A percentile compares a stretch with the other conserved stretches of the same genome.
Conservation (phyloP, 2,797 vertebrate genomes). For the Craterocephalus amniculus region DNA sequence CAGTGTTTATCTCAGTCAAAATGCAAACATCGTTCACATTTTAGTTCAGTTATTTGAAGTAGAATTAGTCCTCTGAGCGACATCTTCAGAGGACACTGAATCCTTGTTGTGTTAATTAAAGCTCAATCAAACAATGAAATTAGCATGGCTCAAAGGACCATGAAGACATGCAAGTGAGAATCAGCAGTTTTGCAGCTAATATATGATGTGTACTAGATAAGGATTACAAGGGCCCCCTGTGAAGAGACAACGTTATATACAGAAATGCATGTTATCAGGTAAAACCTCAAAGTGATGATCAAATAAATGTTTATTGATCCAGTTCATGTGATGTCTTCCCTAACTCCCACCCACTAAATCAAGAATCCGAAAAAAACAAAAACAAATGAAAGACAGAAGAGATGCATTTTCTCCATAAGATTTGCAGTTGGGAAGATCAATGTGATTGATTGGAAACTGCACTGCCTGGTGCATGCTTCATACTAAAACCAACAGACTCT, state of each 20-base stretch:
- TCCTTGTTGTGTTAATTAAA: slow-evolving; percentile 74
- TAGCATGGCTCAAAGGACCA: slow-evolving; percentile 49
- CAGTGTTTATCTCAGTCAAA: slow-evolving; percentile 27
- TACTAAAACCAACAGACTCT: slow-evolving; percentile 23
- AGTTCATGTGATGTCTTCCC: slow-evolving; percentile 7
- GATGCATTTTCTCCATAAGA: slow-evolving; percentile 15
- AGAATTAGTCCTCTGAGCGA: slow-evolving; percentile 56
- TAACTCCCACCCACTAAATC: slow-evolving; percentile 9
- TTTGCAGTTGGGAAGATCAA: slow-evolving; percentile 31
- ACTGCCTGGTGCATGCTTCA: slow-evolving; percentile 8
- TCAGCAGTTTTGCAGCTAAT: slow-evolving; percentile 48
- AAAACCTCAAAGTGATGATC: slow-evolving; percentile 22
- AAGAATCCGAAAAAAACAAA: slow-evolving; percentile 5
- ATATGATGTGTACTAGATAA: slow-evolving; percentile 10
- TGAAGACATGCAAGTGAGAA: slow-evolving; percentile 32
- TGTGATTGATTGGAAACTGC: slow-evolving; percentile 36
- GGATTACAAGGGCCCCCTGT: slow-evolving; percentile 8
- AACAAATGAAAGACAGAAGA: background rate
- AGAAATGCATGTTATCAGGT: slow-evolving; percentile 19
- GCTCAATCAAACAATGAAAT: slow-evolving; percentile 63
- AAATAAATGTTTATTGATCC: slow-evolving; percentile 30
- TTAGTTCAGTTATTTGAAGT: slow-evolving; percentile 51
- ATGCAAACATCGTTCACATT: slow-evolving; percentile 37
- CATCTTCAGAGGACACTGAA: slow-evolving; percentile 54
- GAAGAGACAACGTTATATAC: slow-evolving; percentile 34